Base-by-base conservation (phyloP, 2,888 invertebrate genomes). In the Mythimna lalbum region DNA sequence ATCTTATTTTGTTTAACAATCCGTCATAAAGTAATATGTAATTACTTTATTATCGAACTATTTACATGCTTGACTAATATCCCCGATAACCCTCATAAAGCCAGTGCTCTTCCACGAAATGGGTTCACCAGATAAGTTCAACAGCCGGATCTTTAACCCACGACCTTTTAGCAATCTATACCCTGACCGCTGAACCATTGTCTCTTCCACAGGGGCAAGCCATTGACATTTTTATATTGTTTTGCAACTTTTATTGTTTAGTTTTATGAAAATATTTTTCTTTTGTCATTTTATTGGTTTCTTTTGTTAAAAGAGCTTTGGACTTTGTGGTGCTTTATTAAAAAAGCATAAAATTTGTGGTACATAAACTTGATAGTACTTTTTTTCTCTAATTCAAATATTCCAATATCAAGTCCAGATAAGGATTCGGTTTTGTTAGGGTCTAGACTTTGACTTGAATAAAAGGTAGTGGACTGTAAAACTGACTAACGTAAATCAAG, bases 121-220 rank as follows among this genome's bases (percentile, higher is more conserved):
- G 66, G 33, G 80, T 57, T 73, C 79, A 73, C 17, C 49, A 60
- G 52, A 53, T 47, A 78, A 73, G 73, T 78, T 78, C 78, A 78
- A 68, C 53, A 59, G 55, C 31, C 39, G 19, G 43, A 60, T 56
- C 49, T 52, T 60, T 17, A 62, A 73, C 57, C 59, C 36, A 19
- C 62, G 71, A 78, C 80, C 80, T 68, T 71, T 65, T 4, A 9
- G 10, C 50, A 50, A 67, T 64, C 66, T 33, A 57, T 36, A 57
- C 63, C 47, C 52, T 69, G 79, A 57, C 61, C 57, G 60, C 47
- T 80, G 63, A 52, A 39, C 67, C 10, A 67, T 70, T 65, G 71
- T 65, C 36, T 73, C 10, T 10, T 39, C 60, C 10, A 36, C 53
- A 55, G 19, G 21, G 21, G 12, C 33, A 9, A 50, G 63, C 14